These are phyloP conservation scores for Tapera naevia DNA, from an alignment of 2,797 vertebrate genomes.

Conservation along the genomic window DNA sequence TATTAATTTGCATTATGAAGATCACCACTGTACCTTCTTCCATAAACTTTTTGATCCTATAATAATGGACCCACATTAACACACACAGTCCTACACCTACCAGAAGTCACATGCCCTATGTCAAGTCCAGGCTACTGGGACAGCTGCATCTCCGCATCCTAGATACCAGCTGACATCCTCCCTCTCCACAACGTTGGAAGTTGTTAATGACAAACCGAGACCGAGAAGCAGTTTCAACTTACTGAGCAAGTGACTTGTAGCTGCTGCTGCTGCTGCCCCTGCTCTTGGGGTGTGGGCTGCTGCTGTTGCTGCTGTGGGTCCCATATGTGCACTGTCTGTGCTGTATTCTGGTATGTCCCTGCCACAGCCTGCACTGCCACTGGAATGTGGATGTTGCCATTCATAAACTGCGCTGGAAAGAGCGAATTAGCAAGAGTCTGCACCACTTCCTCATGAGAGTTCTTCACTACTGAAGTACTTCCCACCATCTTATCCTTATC, in stretches of 20 bases:
- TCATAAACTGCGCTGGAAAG: conserved; percentile 96
- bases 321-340: conserved; percentile 97
- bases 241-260: conserved; percentile 87
- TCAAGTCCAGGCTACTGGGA: not conserved
- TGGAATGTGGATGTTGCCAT: conserved; percentile 98
- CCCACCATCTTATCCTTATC: conserved; percentile 92
- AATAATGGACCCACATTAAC: not conserved
- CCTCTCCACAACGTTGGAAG: not conserved
- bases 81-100: not conserved
- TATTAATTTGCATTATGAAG: not conserved
- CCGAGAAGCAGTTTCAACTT: conserved; percentile 52
- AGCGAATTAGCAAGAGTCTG: conserved; percentile 93
- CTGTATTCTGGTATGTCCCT: conserved; percentile 90
- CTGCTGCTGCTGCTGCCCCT: conserved; percentile 84
- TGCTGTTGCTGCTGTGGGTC: conserved; percentile 92
- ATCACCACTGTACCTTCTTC: not conserved
- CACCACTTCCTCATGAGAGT: conserved; percentile 93
- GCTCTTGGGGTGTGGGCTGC: conserved; percentile 87
- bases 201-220: not conserved
- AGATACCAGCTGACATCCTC: not conserved
- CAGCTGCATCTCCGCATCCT: not conserved
- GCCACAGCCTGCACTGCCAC: conserved; percentile 95
- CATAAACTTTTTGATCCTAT: not conserved
- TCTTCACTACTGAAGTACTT: conserved; percentile 84
- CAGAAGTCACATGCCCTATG: not conserved